These are phyloP conservation scores for Dexiosoma caninum DNA, from an alignment of 2,888 invertebrate genomes.

Conservation along the genomic window DNA sequence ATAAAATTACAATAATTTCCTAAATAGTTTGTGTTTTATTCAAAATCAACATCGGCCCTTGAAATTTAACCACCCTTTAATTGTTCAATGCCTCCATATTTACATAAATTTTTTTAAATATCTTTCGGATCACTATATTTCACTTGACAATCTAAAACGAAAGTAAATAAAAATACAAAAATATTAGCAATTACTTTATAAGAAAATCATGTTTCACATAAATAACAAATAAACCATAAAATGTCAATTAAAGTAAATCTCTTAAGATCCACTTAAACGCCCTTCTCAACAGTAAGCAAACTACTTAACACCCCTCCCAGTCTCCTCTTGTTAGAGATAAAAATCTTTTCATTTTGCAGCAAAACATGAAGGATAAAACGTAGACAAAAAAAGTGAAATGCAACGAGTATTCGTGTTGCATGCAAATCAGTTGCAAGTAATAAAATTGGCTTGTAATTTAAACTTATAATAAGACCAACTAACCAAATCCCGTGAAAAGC, in stretches of 20 bases:
- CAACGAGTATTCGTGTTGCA: slow-evolving; percentile 70
- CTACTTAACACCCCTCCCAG: slow-evolving; percentile 65
- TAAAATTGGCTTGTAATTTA: slow-evolving; percentile 62
- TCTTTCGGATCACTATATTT: neutral
- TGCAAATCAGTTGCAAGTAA: slow-evolving; percentile 70
- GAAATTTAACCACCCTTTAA: too few relatives aligned
- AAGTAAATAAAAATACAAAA: slow-evolving; percentile 20
- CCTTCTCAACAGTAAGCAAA: slow-evolving; percentile 43
- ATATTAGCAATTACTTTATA: slow-evolving; percentile 32
- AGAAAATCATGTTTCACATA: slow-evolving; percentile 52
- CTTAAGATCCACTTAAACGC: slow-evolving; percentile 62
- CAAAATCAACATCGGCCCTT: too few relatives aligned
- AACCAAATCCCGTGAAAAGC: slow-evolving; percentile 51
- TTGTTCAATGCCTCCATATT: neutral
- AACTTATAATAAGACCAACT: slow-evolving; percentile 59
- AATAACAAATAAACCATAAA: slow-evolving; percentile 61
- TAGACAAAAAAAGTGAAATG: slow-evolving; percentile 65
- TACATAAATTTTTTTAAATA: neutral
- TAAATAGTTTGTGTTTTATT: too few relatives aligned
- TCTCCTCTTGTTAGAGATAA: too few relatives aligned
- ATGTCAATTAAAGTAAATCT: slow-evolving; percentile 63
- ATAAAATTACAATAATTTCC: too few relatives aligned
- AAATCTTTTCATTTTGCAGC: neutral
- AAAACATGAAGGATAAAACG: slow-evolving; percentile 26
- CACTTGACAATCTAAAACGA: slow-evolving; percentile 29